phyloP scores from a whole-genome alignment of 2,888 invertebrate genomes.

The Elaeidobius kamerunicus region DNA sequence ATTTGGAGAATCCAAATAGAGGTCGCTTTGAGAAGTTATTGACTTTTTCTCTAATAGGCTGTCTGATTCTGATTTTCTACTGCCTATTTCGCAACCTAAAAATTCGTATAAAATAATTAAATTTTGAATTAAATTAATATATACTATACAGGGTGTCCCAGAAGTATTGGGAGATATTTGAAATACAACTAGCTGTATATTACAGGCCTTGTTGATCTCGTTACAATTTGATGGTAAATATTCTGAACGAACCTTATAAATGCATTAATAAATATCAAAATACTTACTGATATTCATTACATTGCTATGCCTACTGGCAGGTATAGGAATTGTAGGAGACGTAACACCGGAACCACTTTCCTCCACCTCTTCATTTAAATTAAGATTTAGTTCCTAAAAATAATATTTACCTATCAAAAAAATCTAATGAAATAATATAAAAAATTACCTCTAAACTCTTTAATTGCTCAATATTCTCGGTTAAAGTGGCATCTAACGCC shows the following conservation, averaged over 20 bases:
- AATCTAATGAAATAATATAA: background rate
- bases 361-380: slow-evolving; percentile 46
- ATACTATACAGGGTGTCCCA: too few species aligned
- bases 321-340: slow-evolving; percentile 71
- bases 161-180: too few species aligned
- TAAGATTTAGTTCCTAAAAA: slow-evolving; percentile 48
- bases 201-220: background rate
- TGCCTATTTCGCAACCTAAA: slow-evolving; percentile 61
- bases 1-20: slow-evolving; percentile 27
- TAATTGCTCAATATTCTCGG: slow-evolving; percentile 44
- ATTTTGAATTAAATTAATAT: background rate
- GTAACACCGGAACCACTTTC: slow-evolving; percentile 36
- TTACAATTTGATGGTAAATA: too few species aligned
- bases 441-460: slow-evolving; percentile 43
- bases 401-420: background rate
- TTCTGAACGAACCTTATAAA: too few species aligned
- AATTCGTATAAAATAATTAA: background rate
- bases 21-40: slow-evolving; percentile 27
- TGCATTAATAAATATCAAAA: background rate
- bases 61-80: slow-evolving; percentile 55
- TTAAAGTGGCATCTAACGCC: slow-evolving; percentile 50
- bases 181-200: background rate
- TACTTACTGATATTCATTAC: slow-evolving; percentile 51
- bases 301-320: slow-evolving; percentile 52
- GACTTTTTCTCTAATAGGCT: slow-evolving; percentile 33